Base-by-base conservation (phyloP, 2,888 invertebrate genomes). In the Caenorhabditis panamensis region DNA sequence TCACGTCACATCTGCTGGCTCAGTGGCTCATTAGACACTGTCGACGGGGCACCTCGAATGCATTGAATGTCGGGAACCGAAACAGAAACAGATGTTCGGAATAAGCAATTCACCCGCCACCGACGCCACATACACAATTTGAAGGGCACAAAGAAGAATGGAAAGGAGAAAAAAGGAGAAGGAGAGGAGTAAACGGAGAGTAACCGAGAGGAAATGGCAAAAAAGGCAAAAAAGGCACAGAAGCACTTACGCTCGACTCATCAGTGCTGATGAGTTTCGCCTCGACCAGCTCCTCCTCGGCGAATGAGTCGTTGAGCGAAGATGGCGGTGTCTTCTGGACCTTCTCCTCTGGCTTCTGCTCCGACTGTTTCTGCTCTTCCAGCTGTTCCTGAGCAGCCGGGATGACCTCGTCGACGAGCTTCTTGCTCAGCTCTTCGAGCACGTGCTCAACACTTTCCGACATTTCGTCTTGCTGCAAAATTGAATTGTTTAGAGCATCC, bases 401-500 rank as follows among this genome's bases (percentile, higher is more conserved):
- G 18, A 84, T 58, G 53, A 82, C 68, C 47, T 67, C 72, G 69
- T 84, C 84, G 44, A 84, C 72, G 62, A 84, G 69, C 31, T 77
- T 79, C 53, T 71, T 75, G 64, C 78, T 71, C 22, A 82, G 18
- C 51, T 84, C 71, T 20, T 79, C 79, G 36, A 84, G 68, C 31
- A 77, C 61, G 18, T 75, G 68, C 5, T 80, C 77, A 6, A 51
- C 49, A 18, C 49, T 62, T 18, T 49, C 53, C n/a, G 77, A 69
- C 84, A 82, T 84, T 24, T 82, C 84, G 66, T 76, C 82, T 56
- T 79, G 72, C 84, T 84, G 79, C 9, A 84, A 82, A 75, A 20
- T 0, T 20, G n/a, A 20, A 26, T 56, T 22, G 31, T n/a, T 20
- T 11, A 13, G 0, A 20, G 41, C n/a, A n/a, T n/a, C n/a, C n/a